Conservation (phyloP, 1,140 invertebrate genomes). For the Popillia japonica region DNA sequence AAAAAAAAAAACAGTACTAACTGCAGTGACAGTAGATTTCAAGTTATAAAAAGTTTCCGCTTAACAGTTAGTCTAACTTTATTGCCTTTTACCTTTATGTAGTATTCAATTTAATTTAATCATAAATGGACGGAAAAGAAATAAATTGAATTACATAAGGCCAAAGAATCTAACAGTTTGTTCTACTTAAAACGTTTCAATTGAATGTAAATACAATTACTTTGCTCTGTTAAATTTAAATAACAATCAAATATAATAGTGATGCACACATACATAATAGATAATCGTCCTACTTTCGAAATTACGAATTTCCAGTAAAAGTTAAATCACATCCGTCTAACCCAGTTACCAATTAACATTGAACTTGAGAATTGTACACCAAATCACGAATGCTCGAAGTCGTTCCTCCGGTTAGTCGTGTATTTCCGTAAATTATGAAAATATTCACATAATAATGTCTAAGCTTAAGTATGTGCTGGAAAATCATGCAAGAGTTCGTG, state of each 20-base stretch:
- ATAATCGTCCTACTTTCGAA: background rate
- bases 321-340: constrained; percentile 21
- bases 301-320: constrained; percentile 15
- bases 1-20: too few species aligned
- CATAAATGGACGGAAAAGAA: too few species aligned
- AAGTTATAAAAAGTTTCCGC: too few species aligned
- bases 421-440: background rate
- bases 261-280: background rate
- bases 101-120: too few species aligned
- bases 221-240: constrained; percentile 29
- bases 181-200: too few species aligned
- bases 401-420: background rate
- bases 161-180: too few species aligned
- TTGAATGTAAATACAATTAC: background rate
- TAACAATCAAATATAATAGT: background rate
- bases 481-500: too few species aligned
- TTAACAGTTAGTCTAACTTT: too few species aligned
- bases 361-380: background rate
- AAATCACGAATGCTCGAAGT: background rate
- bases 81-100: too few species aligned
- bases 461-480: too few species aligned
- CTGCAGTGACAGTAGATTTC: too few species aligned
- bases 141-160: too few species aligned
- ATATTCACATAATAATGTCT: background rate
- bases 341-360: constrained; percentile 3